Conservation (phyloP, 2,113 vertebrate species). For the Xenopus borealis region DNA sequence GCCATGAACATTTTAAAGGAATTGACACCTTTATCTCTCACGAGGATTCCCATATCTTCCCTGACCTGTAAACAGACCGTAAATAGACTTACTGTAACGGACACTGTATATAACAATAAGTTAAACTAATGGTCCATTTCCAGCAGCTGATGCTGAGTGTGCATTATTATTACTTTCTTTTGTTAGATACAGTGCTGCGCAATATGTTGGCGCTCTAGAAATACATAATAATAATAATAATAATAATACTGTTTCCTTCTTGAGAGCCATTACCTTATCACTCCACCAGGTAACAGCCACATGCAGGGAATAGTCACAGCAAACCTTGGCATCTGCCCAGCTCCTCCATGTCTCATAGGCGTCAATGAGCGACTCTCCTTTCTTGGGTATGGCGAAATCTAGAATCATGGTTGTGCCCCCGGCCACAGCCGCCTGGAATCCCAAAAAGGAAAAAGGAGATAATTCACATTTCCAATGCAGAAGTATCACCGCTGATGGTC, state of each 20-base stretch:
- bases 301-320: slow-evolving; percentile 92
- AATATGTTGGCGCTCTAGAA: too few relatives aligned
- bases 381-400: slow-evolving; percentile 88
- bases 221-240: too few relatives aligned
- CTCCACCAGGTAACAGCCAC: slow-evolving; percentile 95
- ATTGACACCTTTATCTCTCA: slow-evolving; percentile 83
- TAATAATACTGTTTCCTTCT: too few relatives aligned
- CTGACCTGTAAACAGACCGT: slow-evolving; percentile 75
- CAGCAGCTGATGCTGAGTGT: too few relatives aligned
- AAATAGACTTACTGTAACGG: too few relatives aligned
- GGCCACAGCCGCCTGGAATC: slow-evolving; percentile 84
- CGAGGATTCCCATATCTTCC: slow-evolving; percentile 83
- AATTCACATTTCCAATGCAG: background rate
- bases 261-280: slow-evolving; percentile 67
- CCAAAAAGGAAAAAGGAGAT: background rate
- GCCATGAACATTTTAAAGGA: slow-evolving; percentile 99
- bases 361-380: slow-evolving; percentile 78
- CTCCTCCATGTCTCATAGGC: slow-evolving; percentile 82
- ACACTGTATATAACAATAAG: too few relatives aligned
- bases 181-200: too few relatives aligned
- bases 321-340: slow-evolving; percentile 87
- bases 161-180: too few relatives aligned
- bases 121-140: too few relatives aligned
- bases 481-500: too few relatives aligned
- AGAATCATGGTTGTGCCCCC: slow-evolving; percentile 98